Conservation (phyloP, 1,140 invertebrate species). For the Uloborus diversus region DNA sequence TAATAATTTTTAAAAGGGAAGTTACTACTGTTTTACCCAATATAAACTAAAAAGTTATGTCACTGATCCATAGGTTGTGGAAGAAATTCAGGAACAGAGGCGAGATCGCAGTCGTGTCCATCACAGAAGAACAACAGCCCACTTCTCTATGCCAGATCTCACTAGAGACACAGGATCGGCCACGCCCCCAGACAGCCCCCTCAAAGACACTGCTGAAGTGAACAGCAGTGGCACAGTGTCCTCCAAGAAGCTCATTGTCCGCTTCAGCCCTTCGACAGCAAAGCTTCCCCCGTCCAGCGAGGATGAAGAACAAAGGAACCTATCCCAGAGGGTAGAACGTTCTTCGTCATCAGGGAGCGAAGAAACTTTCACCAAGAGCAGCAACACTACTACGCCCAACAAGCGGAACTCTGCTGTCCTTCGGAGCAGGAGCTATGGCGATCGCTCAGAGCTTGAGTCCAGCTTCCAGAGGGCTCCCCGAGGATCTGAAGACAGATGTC, state of each 20-base stretch:
- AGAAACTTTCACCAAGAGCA: slow-evolving; percentile 8
- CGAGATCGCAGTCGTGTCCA: slow-evolving; percentile 20
- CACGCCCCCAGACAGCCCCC: slow-evolving; percentile 56
- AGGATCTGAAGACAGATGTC: neutral
- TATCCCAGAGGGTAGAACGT: slow-evolving; percentile 40
- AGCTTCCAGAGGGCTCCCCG: slow-evolving; percentile 12
- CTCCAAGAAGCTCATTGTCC: slow-evolving; percentile 50
- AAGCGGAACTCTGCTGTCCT: slow-evolving; percentile 37
- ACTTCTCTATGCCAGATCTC: slow-evolving; percentile 75
- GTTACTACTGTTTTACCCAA: no score
- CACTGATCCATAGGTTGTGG: slow-evolving; percentile 35
- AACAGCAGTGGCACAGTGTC: neutral
- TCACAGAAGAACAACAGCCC: slow-evolving; percentile 47
- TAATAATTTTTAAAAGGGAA: no score
- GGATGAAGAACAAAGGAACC: slow-evolving; percentile 34
- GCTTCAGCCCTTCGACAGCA: slow-evolving; percentile 44
- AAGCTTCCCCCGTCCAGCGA: slow-evolving; percentile 48
- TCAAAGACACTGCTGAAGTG: slow-evolving; percentile 26
- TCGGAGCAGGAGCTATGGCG: slow-evolving; percentile 55
- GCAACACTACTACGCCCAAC: neutral
- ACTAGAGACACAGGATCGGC: slow-evolving; percentile 62
- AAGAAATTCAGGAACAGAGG: slow-evolving; percentile 48
- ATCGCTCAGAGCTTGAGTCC: slow-evolving; percentile 40
- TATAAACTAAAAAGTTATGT: no score
- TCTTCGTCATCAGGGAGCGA: slow-evolving; percentile 18